Evolutionary conservation across 2,113 vertebrate species (phyloP), one percentile per base, ranked within the genome.

Genomic region (Pao palembangensis): DNA sequence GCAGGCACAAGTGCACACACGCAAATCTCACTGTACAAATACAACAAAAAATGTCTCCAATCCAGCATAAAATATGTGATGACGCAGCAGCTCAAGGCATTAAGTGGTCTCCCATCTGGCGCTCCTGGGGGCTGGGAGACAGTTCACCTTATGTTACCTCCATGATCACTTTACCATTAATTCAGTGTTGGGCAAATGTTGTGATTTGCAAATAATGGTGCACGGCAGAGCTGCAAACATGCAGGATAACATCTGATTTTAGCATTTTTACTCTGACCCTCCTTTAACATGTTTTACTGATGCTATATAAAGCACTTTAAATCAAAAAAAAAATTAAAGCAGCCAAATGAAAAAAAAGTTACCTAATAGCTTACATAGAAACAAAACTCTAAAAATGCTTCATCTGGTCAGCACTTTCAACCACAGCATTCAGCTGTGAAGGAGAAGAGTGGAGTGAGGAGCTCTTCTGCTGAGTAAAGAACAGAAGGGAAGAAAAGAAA

Each of bases 401-500:
- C 49, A 17, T 72, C 28, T 65, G 64, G 49, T 75, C 74, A 62
- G 75, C 51, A 62, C 83, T 79, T 82, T 80, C 43, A 58, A 38
- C 1, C 10, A 38, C 34, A 38, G 11, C 10, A 38, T 38, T 38
- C 10, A 11, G 34, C 34, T 38, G 4, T 28, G 6, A 6, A 28
- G 25, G 25, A 5, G 6, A 28, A 4, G 25, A 28, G 25, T 28
- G 25, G 25, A 28, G 5, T 28, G 55, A 70, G 59, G 19, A 79
- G 71, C 64, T 28, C 46, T 55, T 64, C 65, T 88, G 85, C 87
- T 83, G 86, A 86, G 50, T 63, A 75, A 81, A 78, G 73, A 83
- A 87, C 83, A 87, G 80, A 82, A 80, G 80, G 71, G 60, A 70
- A 56, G 67, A 80, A 79, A 81, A 81, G 64, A 86, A 85, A 71